Evolutionary conservation across 2,113 vertebrate species (phyloP).

Genomic region (Malurus elegans): DNA sequence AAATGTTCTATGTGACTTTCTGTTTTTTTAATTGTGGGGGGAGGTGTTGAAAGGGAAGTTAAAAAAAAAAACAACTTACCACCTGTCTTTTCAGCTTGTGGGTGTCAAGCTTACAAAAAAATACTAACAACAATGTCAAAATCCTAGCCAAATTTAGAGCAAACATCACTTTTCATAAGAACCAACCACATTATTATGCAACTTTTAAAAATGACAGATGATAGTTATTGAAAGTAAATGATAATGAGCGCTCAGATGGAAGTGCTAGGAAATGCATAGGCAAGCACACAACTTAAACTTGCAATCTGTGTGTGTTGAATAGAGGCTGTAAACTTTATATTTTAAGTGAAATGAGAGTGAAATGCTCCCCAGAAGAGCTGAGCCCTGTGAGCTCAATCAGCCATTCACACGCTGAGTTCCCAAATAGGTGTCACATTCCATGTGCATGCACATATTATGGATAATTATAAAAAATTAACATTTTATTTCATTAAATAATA

Average conservation of each 20-base stretch:
- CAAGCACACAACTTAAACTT: not conserved
- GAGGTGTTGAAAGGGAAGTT: not conserved
- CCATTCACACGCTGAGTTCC: not conserved
- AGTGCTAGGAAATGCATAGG: not conserved
- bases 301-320: not conserved
- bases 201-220: slow-evolving; percentile 32
- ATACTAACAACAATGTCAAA: not conserved
- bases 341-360: slow-evolving; percentile 7
- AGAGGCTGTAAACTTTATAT: not conserved
- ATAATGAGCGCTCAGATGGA: not conserved
- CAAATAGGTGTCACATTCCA: not conserved
- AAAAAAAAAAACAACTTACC: slow-evolving; percentile 16
- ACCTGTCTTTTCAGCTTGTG: slow-evolving; percentile 6
- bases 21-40: not conserved
- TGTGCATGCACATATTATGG: not conserved
- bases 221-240: slow-evolving; percentile 28
- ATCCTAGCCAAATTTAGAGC: not conserved
- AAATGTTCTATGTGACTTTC: not conserved
- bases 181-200: not conserved
- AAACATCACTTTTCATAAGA: slow-evolving; percentile 30
- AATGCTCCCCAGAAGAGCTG: not conserved
- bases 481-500: not conserved
- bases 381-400: not conserved
- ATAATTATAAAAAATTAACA: not conserved
- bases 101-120: not conserved